phyloP scores from a whole-genome alignment of 2,113 vertebrate species.

The Eira barbara region DNA sequence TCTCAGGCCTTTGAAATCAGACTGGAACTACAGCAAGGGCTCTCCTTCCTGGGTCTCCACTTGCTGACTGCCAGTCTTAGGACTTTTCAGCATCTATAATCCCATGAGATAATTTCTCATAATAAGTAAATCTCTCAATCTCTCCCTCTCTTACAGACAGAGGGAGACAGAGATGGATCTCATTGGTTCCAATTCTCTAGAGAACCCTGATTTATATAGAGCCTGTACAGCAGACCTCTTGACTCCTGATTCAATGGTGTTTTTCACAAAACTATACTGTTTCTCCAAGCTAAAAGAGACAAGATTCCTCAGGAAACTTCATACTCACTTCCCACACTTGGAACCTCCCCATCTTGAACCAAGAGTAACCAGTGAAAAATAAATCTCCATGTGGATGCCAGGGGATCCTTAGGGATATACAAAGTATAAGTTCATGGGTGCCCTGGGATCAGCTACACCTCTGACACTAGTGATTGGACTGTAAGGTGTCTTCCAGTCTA shows the following conservation, averaged over 20 bases:
- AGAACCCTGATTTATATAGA: neutral
- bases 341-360: neutral
- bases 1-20: neutral
- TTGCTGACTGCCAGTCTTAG: neutral
- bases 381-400: neutral
- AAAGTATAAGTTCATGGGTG: neutral
- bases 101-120: neutral
- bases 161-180: neutral
- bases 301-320: neutral
- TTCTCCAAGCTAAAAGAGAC: neutral
- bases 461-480: neutral
- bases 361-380: neutral
- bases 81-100: neutral
- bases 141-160: neutral
- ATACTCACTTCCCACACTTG: neutral
- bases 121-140: neutral
- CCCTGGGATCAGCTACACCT: neutral
- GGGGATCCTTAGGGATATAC: neutral
- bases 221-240: neutral
- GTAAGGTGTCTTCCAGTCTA: neutral
- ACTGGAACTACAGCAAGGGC: neutral
- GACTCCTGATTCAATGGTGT: neutral
- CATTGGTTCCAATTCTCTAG: neutral
- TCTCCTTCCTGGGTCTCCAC: neutral
- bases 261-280: slow-evolving; percentile 1